These are phyloP conservation scores for Gallirallus australis DNA, from an alignment of 2,797 vertebrate species.

Conservation along the genomic window DNA sequence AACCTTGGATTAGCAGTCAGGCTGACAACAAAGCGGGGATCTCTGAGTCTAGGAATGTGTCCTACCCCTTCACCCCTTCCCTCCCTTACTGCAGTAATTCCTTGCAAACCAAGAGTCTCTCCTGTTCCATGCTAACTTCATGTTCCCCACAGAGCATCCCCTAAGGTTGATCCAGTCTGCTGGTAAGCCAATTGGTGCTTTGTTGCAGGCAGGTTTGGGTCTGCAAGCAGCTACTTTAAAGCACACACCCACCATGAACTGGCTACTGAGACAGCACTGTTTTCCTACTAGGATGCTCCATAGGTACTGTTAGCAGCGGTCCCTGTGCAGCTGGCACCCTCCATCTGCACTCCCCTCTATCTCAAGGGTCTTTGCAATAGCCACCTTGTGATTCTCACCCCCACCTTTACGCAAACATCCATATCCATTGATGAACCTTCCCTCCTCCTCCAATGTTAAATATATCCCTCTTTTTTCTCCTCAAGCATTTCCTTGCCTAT, in stretches of 20 bases:
- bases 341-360: rapidly evolving
- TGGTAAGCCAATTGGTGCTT: neutral
- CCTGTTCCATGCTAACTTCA: rapidly evolving
- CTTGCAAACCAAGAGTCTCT: neutral
- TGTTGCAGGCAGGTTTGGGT: neutral
- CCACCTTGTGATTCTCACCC: neutral
- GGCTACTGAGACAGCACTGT: neutral
- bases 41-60: neutral
- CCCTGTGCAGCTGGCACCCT: neutral
- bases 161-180: neutral
- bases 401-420: neutral
- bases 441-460: neutral
- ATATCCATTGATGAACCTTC: neutral
- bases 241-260: neutral
- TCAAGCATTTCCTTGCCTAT: neutral
- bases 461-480: neutral
- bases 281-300: neutral
- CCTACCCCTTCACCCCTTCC: neutral
- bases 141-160: neutral
- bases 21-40: neutral
- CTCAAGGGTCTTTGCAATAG: neutral
- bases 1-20: neutral
- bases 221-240: neutral
- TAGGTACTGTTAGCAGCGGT: neutral
- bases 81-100: neutral